phyloP scores from a whole-genome alignment of 2,888 invertebrate species.

The Lasioglossum morio region DNA sequence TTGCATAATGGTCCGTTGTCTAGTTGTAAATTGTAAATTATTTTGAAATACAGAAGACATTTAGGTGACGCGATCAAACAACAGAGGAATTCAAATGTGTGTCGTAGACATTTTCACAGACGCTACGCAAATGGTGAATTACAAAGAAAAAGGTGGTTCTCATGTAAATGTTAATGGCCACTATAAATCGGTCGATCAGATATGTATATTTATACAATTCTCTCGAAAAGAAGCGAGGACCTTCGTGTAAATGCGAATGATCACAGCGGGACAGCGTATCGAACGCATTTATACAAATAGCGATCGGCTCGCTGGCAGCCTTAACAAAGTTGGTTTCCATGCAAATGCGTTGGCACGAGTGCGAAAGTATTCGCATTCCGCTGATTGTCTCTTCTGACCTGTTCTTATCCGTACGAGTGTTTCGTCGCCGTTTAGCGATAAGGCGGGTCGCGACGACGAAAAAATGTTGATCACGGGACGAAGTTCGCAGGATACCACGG shows the following conservation, averaged over 20 bases:
- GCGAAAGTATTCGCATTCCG: constrained; percentile 5
- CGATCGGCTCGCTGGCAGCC: neutral
- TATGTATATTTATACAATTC: neutral
- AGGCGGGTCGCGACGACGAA: constrained; percentile 6
- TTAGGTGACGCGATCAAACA: neutral
- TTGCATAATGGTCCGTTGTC: no score
- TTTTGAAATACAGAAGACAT: neutral
- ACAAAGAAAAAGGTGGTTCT: neutral
- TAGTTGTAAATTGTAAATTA: neutral
- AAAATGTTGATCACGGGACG: constrained; percentile 3
- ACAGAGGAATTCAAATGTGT: neutral
- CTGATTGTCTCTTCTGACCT: constrained; percentile 21
- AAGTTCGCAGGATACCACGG: constrained; percentile 25
- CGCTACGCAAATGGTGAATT: neutral
- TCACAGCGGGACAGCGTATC: neutral
- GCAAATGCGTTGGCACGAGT: neutral
- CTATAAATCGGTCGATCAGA: neutral
- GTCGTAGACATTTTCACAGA: neutral
- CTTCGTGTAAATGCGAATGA: constrained; percentile 1
- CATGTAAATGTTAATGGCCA: neutral
- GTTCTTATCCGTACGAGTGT: constrained; percentile 25
- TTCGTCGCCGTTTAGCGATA: constrained; percentile 41
- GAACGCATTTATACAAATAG: neutral
- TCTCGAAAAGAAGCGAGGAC: neutral
- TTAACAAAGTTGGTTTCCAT: neutral